Base-by-base conservation (phyloP, 2,113 vertebrate genomes). In the Brienomyrus brachyistius region DNA sequence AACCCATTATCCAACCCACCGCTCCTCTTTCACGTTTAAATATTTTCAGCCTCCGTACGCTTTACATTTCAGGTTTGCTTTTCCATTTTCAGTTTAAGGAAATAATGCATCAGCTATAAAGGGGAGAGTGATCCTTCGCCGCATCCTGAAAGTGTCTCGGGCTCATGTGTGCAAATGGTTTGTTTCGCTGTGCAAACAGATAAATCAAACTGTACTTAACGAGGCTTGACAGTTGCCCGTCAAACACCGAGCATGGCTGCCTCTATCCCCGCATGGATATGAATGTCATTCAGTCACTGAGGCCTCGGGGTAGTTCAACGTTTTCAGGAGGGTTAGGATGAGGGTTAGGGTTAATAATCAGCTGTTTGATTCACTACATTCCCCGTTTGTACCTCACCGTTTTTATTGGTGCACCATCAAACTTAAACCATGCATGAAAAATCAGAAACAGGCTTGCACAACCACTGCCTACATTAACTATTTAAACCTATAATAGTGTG, bases 401-500 rank as follows among this genome's bases (percentile, higher is more conserved):
- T 87, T 87, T 52, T 87, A 43, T 43, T 13, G 21, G 85, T 87
- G 17, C 40, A 31, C 51, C 51, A 87, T 54, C 85, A 54, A 86
- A 54, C 85, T 87, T 27, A 87, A 87, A 54, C 51, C 51, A 87
- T 87, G 85, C 85, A 87, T 54, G 50, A 48, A 27, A 48, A 87
- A 87, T 31, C 74, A 40, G 27, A 87, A 87, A 87, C 50, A 51
- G 40, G 27, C 50, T 56, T 13, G 51, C 4, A 87, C 51, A 35
- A 54, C 85, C 23, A 5, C 35, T 84, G 45, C 82, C 45, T 84
- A 48, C 82, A 84, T 84, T 84, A 84, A 84, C 45, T 47, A 84
- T 84, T 35, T 56, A 54, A 87, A 56, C 13, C 13, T 52, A 27
- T 23, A 23, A n/a, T 13, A 27, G 43, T 85, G 45, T 84, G 82